Conservation (phyloP, 2,888 invertebrate genomes). For the Bruchidius siliquastri region DNA sequence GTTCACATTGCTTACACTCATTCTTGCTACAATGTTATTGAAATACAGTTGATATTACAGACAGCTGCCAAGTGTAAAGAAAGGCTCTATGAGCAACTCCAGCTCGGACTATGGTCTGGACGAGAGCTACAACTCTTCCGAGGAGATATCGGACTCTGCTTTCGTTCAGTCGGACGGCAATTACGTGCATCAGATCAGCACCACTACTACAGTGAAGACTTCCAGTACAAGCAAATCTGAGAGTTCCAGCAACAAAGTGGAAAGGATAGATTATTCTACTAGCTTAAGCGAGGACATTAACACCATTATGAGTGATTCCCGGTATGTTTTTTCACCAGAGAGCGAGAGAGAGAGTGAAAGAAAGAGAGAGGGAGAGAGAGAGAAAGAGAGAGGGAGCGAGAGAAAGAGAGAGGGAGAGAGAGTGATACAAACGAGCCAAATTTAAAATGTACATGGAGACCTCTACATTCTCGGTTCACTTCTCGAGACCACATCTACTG, state of each 20-base stretch:
- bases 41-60: conserved; percentile 37
- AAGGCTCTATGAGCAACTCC: conserved; percentile 54
- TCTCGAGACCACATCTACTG: no score
- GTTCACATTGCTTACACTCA: neutral
- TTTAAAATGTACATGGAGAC: no score
- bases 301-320: neutral
- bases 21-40: neutral
- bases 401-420: no score
- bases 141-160: conserved; percentile 54
- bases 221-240: neutral
- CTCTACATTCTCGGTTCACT: no score
- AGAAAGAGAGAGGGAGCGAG: no score
- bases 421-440: no score
- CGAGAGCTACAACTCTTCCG: conserved; percentile 64
- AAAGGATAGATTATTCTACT: neutral
- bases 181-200: conserved; percentile 7
- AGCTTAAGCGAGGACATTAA: neutral
- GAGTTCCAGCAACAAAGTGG: neutral
- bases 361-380: no score
- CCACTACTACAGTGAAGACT: neutral
- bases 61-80: conserved; percentile 58
- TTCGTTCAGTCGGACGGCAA: conserved; percentile 42
- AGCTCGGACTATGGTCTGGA: conserved; percentile 71
- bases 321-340: neutral
- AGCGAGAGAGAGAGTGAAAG: no score